These are phyloP conservation scores for Cantharis rufa DNA, from an alignment of 2,888 invertebrate species.

Conservation along the genomic window DNA sequence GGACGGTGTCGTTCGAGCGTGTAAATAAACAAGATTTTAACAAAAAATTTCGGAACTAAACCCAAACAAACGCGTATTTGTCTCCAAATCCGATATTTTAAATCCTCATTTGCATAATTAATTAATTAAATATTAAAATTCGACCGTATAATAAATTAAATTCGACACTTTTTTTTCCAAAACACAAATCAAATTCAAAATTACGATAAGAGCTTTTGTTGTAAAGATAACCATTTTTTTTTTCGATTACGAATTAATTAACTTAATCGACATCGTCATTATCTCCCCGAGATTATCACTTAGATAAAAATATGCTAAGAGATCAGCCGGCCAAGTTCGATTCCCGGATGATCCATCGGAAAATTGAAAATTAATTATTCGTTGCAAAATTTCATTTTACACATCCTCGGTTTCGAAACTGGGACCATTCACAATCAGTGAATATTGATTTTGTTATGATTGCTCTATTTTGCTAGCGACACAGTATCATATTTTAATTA, in stretches of 20 bases:
- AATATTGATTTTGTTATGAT: no score
- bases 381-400: no score
- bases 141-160: not conserved
- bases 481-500: no score
- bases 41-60: not conserved
- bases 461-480: no score
- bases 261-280: not conserved
- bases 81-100: not conserved
- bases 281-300: no score
- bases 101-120: not conserved
- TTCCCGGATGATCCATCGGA: no score
- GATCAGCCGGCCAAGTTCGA: no score
- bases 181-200: not conserved
- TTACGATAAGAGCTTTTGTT: not conserved
- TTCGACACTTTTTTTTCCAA: not conserved
- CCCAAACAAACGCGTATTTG: not conserved
- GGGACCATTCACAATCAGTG: no score
- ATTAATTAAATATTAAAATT: not conserved
- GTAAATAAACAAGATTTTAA: conserved; percentile 12
- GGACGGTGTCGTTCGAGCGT: conserved; percentile 11
- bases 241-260: not conserved
- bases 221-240: not conserved
- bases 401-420: no score
- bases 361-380: no score
- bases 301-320: no score